Base-by-base conservation (phyloP, 2,888 invertebrate species). In the Agriopis aurantiaria region DNA sequence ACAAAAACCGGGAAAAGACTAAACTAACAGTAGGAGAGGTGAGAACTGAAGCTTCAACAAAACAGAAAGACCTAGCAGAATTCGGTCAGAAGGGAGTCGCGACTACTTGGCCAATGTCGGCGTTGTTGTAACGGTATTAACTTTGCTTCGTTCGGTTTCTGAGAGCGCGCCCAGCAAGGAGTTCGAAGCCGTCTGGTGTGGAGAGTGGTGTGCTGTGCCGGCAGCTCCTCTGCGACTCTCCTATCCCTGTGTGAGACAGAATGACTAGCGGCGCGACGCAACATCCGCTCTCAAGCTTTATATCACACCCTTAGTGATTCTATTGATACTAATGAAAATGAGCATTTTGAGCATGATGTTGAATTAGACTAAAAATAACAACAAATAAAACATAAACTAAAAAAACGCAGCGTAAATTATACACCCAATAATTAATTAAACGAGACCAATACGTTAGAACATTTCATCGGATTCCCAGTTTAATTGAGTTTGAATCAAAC, bases 101-200 rank as follows among this genome's bases (percentile, higher is more conserved):
- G 90, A 91, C 93, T 93, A 93, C 93, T 92, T 92, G 93, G 92
- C 92, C 93, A 89, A 84, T 88, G 89, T 85, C 87, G 93, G 90
- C 92, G 90, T 79, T 90, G 90, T 83, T 90, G 90, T 91, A 90
- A 90, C 91, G 89, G 92, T 94, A 95, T 95, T 95, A 95, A 95
- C 95, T 95, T 95, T 93, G 95, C 94, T 95, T 95, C 95, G 91
- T 95, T 95, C 90, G 95, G 95, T 95, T 95, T 95, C 93, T 95
- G 94, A 91, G 95, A 95, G 94, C 96, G 96, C 93, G 97, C 96
- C 97, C 97, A 97, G 92, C 97, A 96, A 87, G 97, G 97, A 87
- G 97, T 96, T 93, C 97, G 96, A 90, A 97, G 96, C 85, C 96
- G 96, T 91, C 97, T 96, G 94, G 95, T 96, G 95, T 96, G 96